Evolutionary conservation across 2,888 invertebrate species (phyloP).

Genomic region (Sipunculus nudus): DNA sequence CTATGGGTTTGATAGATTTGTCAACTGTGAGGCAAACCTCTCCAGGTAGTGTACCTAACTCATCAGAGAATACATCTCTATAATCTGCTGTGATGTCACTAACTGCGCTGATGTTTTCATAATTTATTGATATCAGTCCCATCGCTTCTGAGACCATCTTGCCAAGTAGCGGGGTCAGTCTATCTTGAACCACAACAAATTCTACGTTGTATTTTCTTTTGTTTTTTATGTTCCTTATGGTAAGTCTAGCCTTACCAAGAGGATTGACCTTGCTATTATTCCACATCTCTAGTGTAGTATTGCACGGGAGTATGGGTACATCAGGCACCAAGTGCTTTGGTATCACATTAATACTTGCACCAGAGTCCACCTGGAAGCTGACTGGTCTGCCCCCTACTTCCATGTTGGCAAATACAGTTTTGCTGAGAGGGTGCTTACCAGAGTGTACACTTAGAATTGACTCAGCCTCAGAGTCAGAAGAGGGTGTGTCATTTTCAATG

Average conservation of each 20-base stretch:
- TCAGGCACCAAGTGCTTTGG: slow-evolving; percentile 4
- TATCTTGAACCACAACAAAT: slow-evolving; percentile 17
- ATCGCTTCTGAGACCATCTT: slow-evolving; percentile 5
- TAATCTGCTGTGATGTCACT: slow-evolving; percentile 4
- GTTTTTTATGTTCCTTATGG: slow-evolving; percentile 11
- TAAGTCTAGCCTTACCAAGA: background rate
- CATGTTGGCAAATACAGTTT: no score
- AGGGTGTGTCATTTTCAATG: no score
- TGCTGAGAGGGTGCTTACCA: no score
- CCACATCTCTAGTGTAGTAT: slow-evolving; percentile 7
- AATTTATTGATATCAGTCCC: slow-evolving; percentile 17
- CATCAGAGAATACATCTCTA: slow-evolving; percentile 8
- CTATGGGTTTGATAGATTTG: slow-evolving; percentile 5
- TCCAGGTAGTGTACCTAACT: slow-evolving; percentile 3
- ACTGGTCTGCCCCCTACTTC: slow-evolving; percentile 1
- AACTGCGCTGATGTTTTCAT: slow-evolving; percentile 11
- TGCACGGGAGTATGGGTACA: background rate
- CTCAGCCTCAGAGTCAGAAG: no score
- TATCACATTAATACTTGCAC: slow-evolving; percentile 16
- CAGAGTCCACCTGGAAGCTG: slow-evolving; percentile 25
- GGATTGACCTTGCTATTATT: background rate
- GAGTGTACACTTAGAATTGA: no score
- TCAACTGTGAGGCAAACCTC: slow-evolving; percentile 3
- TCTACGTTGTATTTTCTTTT: slow-evolving; percentile 17
- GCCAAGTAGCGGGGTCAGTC: slow-evolving; percentile 17